Conservation (phyloP, 2,113 vertebrate genomes). For the Tachycineta bicolor region DNA sequence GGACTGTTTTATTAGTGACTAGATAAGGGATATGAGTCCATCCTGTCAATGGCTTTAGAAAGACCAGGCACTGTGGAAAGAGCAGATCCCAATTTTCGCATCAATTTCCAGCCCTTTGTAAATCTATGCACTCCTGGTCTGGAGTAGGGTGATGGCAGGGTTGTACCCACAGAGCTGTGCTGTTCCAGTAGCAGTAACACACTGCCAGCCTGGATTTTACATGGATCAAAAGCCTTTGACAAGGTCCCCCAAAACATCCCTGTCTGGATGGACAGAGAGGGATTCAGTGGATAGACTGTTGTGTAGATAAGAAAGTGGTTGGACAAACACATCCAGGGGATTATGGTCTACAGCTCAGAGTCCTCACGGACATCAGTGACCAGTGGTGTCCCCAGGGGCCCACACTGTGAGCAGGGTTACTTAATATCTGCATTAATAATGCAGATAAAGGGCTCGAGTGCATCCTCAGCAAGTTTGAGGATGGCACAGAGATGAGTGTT, state of each 20-base stretch:
- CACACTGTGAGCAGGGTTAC: background rate
- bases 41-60: background rate
- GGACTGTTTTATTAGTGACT: background rate
- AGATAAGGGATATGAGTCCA: background rate
- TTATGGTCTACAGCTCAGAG: background rate
- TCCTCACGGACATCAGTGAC: background rate
- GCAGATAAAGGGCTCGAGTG: fast-evolving
- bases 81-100: background rate
- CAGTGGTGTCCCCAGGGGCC: background rate
- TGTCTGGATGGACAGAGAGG: background rate
- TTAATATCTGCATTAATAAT: background rate
- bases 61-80: background rate
- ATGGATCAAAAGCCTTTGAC: background rate
- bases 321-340: background rate
- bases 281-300: background rate
- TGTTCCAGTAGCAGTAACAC: fast-evolving
- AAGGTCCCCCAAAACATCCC: background rate
- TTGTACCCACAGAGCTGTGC: fast-evolving
- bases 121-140: background rate
- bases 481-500: background rate
- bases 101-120: background rate
- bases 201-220: background rate
- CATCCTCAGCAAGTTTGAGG: background rate
- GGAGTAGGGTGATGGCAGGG: background rate
- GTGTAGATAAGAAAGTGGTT: background rate